These are phyloP conservation scores for Rattus norvegicus DNA, from an alignment of 2,113 vertebrate species.

Conservation along the genomic window GRCr8 NC_086039.1:63605501-63606000, in stretches of 20 bases:
- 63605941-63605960: not conserved
- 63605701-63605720: not conserved
- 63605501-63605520: not conserved
- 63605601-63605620: not conserved
- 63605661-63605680: not conserved
- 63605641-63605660: not conserved
- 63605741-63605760: not conserved
- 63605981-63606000: not conserved
- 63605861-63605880: too few relatives aligned
- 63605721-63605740: not conserved
- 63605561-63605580: not conserved
- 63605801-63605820: too few relatives aligned
- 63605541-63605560: not conserved
- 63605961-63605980: not conserved
- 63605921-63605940: not conserved
- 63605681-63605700: not conserved
- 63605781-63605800: not conserved
- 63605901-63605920: too few relatives aligned
- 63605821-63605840: too few relatives aligned
- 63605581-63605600: not conserved
- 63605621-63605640: not conserved
- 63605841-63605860: too few relatives aligned
- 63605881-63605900: too few relatives aligned
- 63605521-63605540: not conserved
- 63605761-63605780: not conserved